Percentiles rank a stretch among this genome's conserved stretches.
Evolutionary conservation across 2,797 vertebrate species (phyloP).

Genomic region (Sorex maritimensis): DNA sequence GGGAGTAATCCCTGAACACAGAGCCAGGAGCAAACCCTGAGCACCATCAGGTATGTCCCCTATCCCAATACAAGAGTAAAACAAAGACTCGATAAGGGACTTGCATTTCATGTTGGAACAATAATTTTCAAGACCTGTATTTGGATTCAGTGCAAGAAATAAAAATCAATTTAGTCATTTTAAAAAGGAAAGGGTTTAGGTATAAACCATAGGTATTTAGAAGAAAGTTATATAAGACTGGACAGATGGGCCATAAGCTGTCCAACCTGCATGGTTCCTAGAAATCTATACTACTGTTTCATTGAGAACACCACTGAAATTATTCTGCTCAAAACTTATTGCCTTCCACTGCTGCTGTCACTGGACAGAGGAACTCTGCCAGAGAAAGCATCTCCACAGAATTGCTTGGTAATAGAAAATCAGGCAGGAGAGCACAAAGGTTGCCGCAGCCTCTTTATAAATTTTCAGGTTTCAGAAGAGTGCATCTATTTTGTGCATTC

Average conservation of each 20-base stretch:
- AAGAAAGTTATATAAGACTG: not conserved
- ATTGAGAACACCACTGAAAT: not conserved
- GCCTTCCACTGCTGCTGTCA: not conserved
- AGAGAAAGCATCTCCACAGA: not conserved
- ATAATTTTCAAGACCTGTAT: slow-evolving; percentile 17
- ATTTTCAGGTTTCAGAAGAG: not conserved
- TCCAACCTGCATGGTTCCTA: not conserved
- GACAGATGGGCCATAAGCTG: not conserved
- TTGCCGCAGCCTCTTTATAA: slow-evolving; percentile 10
- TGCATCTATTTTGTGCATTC: not conserved
- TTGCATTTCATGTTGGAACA: not conserved
- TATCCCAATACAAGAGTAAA: too few relatives aligned
- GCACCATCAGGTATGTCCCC: too few relatives aligned
- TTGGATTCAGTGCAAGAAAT: slow-evolving; percentile 1
- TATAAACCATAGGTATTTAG: not conserved
- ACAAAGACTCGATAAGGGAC: too few relatives aligned
- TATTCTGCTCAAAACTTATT: not conserved
- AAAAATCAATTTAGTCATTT: slow-evolving; percentile 36
- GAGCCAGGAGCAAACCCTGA: too few relatives aligned
- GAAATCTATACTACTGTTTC: not conserved
- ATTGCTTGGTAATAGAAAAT: slow-evolving; percentile 10
- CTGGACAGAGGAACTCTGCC: not conserved
- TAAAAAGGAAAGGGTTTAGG: slow-evolving; percentile 21
- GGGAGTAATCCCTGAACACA: too few relatives aligned
- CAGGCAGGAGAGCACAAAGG: not conserved